phyloP scores from a whole-genome alignment of 2,797 vertebrate genomes.

The Vespertilio murinus region DNA sequence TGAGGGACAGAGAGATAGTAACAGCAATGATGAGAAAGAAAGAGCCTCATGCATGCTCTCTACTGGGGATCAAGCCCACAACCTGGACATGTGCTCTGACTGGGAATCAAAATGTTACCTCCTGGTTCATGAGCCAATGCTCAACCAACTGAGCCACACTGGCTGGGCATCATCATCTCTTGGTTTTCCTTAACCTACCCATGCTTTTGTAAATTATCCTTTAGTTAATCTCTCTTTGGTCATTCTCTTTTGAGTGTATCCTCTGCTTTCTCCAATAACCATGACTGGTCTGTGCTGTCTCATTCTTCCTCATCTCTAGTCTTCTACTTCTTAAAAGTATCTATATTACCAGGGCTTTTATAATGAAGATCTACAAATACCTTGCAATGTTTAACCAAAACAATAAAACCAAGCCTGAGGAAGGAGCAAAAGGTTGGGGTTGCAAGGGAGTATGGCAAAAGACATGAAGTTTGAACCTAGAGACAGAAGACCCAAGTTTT shows the following conservation, averaged over 20 bases:
- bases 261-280: neutral
- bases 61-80: no score
- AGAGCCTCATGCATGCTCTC: no score
- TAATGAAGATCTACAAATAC: neutral
- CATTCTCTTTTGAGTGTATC: neutral
- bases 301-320: neutral
- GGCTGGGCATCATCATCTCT: neutral
- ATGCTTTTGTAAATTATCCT: neutral
- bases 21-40: no score
- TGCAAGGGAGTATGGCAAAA: neutral
- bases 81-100: no score
- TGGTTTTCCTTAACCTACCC: neutral
- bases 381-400: neutral
- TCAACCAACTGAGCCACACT: no score
- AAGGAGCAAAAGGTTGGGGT: neutral
- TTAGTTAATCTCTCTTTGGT: neutral
- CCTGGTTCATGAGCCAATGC: no score
- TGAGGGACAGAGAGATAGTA: no score
- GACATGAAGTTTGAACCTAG: neutral
- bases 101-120: no score
- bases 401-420: neutral
- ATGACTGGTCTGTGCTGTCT: neutral
- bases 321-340: slow-evolving; percentile 3
- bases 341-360: neutral
- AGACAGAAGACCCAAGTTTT: neutral